These are phyloP conservation scores for Cephus spinipes DNA, from an alignment of 2,888 invertebrate species.

Conservation along the genomic window DNA sequence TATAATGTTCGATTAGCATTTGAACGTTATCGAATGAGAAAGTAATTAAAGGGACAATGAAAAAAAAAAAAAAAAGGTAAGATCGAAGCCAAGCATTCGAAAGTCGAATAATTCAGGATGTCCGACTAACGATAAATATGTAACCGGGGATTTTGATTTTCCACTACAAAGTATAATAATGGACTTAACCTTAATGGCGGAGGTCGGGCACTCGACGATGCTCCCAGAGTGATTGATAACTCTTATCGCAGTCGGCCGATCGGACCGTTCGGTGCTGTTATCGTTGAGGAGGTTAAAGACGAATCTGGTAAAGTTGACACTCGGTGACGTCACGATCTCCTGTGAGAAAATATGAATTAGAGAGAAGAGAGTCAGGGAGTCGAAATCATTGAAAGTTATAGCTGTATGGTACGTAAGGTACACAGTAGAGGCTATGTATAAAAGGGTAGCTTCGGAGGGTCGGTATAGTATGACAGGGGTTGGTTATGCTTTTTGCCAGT, in stretches of 20 bases:
- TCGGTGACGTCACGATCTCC: neutral
- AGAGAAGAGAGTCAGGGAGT: neutral
- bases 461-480: neutral
- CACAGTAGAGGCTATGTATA: neutral
- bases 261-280: neutral
- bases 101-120: neutral
- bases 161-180: neutral
- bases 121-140: neutral
- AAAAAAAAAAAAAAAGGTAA: neutral
- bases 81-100: neutral
- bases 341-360: neutral
- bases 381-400: neutral
- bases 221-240: neutral
- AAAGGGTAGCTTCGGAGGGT: neutral
- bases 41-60: neutral
- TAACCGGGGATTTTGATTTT: neutral
- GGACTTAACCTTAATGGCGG: neutral
- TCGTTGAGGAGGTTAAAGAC: neutral
- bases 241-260: neutral
- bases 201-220: neutral
- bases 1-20: neutral
- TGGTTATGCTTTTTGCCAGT: conserved; percentile 5
- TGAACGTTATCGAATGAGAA: neutral
- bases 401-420: neutral
- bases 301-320: neutral